Percentiles rank a stretch among this genome's conserved stretches.
These are phyloP conservation scores for Bombus pascuorum DNA, from an alignment of 1,140 invertebrate genomes.

Conservation along the genomic window DNA sequence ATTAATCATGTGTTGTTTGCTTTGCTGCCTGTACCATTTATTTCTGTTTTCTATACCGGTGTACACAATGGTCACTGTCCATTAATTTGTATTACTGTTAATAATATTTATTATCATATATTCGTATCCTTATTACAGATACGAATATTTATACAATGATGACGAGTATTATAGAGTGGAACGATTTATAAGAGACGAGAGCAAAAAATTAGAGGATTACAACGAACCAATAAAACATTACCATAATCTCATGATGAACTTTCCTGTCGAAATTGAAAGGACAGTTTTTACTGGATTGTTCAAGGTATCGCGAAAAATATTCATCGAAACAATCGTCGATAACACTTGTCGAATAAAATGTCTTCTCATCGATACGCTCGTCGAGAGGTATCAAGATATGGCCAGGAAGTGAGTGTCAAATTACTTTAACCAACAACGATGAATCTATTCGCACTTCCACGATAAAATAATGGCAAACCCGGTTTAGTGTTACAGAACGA, in stretches of 20 bases:
- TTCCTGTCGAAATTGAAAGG: conserved; percentile 86
- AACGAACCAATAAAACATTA: conserved; percentile 86
- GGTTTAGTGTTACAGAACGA: conserved; percentile 89
- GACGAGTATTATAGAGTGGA: conserved; percentile 85
- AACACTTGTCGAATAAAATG: conserved; percentile 87
- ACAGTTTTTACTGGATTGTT: conserved; percentile 93
- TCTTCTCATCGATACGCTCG: conserved; percentile 88
- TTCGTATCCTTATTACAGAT: conserved; percentile 55
- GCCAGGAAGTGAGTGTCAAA: conserved; percentile 86
- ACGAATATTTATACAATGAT: conserved; percentile 78
- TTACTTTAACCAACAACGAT: not conserved
- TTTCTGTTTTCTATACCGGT: no score
- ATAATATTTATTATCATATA: not conserved
- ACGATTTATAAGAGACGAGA: conserved; percentile 86
- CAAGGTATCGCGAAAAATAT: conserved; percentile 90
- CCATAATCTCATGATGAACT: conserved; percentile 85
- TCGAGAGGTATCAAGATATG: conserved; percentile 89
- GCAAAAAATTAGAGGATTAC: conserved; percentile 86
- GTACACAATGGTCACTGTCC: no score
- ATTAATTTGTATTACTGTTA: not conserved
- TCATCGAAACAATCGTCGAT: conserved; percentile 88
- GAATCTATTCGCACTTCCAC: not conserved
- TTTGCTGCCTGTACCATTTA: no score
- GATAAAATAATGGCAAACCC: conserved; percentile 51
- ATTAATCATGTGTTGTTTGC: no score